Evolutionary conservation across 2,888 invertebrate genomes (phyloP), one percentile per base, ranked within the genome.

Genomic region (Parnassius mnemosyne): DNA sequence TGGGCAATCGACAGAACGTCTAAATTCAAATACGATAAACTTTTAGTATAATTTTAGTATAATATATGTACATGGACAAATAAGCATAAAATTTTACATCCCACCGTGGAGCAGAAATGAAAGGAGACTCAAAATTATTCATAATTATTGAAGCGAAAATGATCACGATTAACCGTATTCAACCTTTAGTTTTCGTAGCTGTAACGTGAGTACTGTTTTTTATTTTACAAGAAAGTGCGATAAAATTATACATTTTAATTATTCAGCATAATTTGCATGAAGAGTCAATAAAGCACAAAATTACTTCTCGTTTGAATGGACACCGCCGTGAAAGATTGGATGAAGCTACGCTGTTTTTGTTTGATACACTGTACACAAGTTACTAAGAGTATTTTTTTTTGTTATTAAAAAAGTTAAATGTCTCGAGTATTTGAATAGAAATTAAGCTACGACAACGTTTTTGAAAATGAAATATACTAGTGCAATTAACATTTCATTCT

Each of bases 281-380:
- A 84, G 81, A 82, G 73, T 79, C 80, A 84, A 87, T 87, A 87
- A 84, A 81, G 79, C 83, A 84, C 83, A 83, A 84, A 87, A 88
- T 87, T 83, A 83, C 84, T 85, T 85, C 82, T 80, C 79, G 78
- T 75, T 74, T 54, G 51, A 68, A 71, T 75, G 70, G 73, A 78
- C 79, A 78, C 70, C 77, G 73, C 72, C 72, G 73, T 72, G 65
- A 70, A 71, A 77, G 68, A 77, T 76, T 71, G 70, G 68, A 67
- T 60, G 16, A 20, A 53, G 13, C 41, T 34, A 44, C 13, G 20
- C 44, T 34, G 51, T 55, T 61, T 44, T 55, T 60, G 51, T 58
- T 44, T 53, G 12, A 41, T 12, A 43, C 25, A 51, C 43, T 43
- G 16, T 16, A 1, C 16, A 16, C 16, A 16, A 16, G 16, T 16